Evolutionary conservation across 2,797 vertebrate species (phyloP), one percentile per base, ranked within the genome.

Genomic region (Centroberyx gerrardi): DNA sequence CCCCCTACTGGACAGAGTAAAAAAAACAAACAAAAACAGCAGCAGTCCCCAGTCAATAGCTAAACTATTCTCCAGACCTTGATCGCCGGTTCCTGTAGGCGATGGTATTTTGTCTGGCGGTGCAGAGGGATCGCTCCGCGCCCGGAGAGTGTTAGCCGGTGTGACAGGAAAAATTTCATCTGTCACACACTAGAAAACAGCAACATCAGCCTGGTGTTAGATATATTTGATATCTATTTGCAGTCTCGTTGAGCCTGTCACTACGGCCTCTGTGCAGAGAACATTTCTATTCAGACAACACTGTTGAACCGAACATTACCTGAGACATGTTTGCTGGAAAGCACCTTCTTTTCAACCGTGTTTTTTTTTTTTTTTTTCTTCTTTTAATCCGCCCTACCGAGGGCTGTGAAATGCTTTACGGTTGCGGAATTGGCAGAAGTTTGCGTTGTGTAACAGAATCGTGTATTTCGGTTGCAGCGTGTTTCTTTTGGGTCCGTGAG

Each of bases 131-230:
- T 62, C 64, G 56, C 74, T 79, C 18, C 13, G 28, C 71, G 75
- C 62, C 46, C 38, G 42, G 74, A 74, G 60, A 74, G 79, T 69
- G 83, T 89, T 86, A 80, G 71, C 81, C 60, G 71, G 77, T 83
- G 77, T 86, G 76, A 79, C 78, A 83, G 84, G 76, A 70, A 42
- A 62, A 66, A 65, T 81, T 84, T 75, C 68, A 79, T 81, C 75
- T 70, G 52, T 80, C 65, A 73, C 56, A 72, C 72, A 72, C 52
- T 17, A 53, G 54, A 68, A 66, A 80, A 71, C 15, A 10, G 28
- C 42, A 49, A 31, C 53, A 63, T 54, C 51, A 58, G 78, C 70
- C 74, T 55, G 58, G 61, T 46, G 48, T 72, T 64, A 44, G 58
- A 65, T 60, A 53, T 33, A 66, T 74, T 78, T 76, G 42, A 69